These are phyloP conservation scores for Phaedon cochleariae DNA, from an alignment of 2,888 invertebrate species.

Conservation along the genomic window DNA sequence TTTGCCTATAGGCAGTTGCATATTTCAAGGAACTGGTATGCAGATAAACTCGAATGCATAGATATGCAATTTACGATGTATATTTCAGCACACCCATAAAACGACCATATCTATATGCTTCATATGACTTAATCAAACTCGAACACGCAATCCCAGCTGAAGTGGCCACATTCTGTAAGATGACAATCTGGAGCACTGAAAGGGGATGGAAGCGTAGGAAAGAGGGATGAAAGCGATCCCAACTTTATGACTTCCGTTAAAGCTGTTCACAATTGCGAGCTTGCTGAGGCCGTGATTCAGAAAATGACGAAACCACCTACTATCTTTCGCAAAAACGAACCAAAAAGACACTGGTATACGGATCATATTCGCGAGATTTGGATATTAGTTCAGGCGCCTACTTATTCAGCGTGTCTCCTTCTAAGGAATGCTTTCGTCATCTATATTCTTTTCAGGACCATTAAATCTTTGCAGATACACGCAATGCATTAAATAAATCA, in stretches of 20 bases:
- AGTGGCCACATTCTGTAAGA: constrained; percentile 48
- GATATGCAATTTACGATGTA: constrained; percentile 29
- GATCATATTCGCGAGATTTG: background rate
- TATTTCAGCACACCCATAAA: constrained; percentile 35
- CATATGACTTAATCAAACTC: constrained; percentile 41
- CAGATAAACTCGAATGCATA: constrained; percentile 20
- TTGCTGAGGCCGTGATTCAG: constrained; percentile 17
- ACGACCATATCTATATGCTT: constrained; percentile 37
- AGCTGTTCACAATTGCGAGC: constrained; percentile 52
- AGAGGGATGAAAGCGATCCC: constrained; percentile 48
- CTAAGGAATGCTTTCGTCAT: constrained; percentile 24
- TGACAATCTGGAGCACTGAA: constrained; percentile 37
- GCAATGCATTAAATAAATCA: background rate
- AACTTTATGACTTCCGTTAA: constrained; percentile 54
- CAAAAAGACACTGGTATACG: background rate
- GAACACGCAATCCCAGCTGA: constrained; percentile 28
- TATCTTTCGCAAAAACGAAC: background rate
- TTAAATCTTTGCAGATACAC: constrained; percentile 24
- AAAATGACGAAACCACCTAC: constrained; percentile 15
- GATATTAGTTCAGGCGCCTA: background rate
- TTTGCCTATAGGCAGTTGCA: too few relatives aligned
- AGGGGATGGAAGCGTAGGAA: constrained; percentile 29
- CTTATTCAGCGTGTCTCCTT: background rate
- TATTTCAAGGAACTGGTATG: background rate
- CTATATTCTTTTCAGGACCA: constrained; percentile 14